Evolutionary conservation across 1,140 invertebrate species (phyloP), one percentile per base, ranked within the genome.

Genomic region (Panulirus ornatus): DNA sequence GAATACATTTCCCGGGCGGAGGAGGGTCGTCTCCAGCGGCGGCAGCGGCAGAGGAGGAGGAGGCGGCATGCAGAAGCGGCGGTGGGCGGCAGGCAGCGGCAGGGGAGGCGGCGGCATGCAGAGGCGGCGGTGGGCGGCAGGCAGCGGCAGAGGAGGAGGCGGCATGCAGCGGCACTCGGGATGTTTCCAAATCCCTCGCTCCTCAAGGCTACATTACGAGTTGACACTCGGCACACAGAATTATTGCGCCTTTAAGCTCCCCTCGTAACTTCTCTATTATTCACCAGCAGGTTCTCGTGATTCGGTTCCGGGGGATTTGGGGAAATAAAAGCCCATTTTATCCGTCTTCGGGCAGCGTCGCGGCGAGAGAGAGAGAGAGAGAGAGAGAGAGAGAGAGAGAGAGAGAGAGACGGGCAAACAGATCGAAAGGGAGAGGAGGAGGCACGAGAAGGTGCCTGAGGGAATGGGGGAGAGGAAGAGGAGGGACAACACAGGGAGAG

Each of bases 241-340:
- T 66, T 66, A 66, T 66, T 30, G n/a, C 58, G 11, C 58, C 27
- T 66, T 30, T 66, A 66, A 66, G 27, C n/a, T 66, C 27, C 1
- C 58, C 58, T 66, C 58, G 58, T 66, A 66, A 66, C 58, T 66
- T 27, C 27, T 66, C 58, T 27, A 30, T 66, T 66, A 66, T 66
- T 30, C 58, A 66, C 58, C n/a, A 66, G n/a, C 27, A 66, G 58
- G 3, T 66, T 66, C 58, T 66, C 11, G n/a, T 30, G 58, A 30
- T 66, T 66, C 58, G n/a, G n/a, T 66, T 66, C 1, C 22, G 22
- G 11, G 58, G 30, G 58, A 66, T 66, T 66, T 66, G n/a, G n/a
- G n/a, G 58, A 66, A 66, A 66, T 66, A 66, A 66, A 66, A 66
- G 58, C 27, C 27, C 58, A 66, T 66, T 30, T 27, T 66, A 30